These are phyloP conservation scores for Paramacrobiotus metropolitanus DNA, from an alignment of 1,140 invertebrate genomes.

Conservation along the genomic window DNA sequence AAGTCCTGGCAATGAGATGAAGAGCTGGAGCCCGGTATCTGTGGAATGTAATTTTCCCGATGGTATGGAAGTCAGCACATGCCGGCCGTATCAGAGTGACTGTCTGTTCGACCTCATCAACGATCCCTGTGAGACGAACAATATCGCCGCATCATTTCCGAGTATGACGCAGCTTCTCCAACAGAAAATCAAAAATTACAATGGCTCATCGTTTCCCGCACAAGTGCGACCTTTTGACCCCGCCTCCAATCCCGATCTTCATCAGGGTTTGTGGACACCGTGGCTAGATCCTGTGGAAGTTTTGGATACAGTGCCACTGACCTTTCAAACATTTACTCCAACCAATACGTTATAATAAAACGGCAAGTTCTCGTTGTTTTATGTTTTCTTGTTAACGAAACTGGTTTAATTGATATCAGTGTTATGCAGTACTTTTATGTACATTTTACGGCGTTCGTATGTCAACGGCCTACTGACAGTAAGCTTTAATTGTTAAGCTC, in stretches of 20 bases:
- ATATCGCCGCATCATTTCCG: constrained; percentile 14
- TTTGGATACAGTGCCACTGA: neutral
- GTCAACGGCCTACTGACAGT: no score
- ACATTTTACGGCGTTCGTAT: no score
- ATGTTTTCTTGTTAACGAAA: no score
- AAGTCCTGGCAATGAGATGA: neutral
- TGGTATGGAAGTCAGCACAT: constrained; percentile 12
- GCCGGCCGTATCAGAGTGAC: constrained; percentile 12
- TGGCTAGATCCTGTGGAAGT: neutral
- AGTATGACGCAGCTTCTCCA: constrained; percentile 11
- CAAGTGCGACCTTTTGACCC: neutral
- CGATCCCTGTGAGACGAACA: constrained; percentile 23
- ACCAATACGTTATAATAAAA: no score
- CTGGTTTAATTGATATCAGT: no score
- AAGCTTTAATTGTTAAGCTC: no score
- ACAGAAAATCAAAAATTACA: neutral
- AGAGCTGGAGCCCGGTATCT: neutral
- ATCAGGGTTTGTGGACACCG: neutral
- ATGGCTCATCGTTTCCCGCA: neutral
- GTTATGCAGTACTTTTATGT: no score
- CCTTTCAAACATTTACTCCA: no score
- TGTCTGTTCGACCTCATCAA: constrained; percentile 20
- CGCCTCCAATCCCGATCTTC: neutral
- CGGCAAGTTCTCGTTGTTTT: no score
- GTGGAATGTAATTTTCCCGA: neutral